Percentiles rank a stretch among this genome's conserved stretches.
Conservation (phyloP, 2,888 invertebrate species). For the Tromatobia lineatoria region DNA sequence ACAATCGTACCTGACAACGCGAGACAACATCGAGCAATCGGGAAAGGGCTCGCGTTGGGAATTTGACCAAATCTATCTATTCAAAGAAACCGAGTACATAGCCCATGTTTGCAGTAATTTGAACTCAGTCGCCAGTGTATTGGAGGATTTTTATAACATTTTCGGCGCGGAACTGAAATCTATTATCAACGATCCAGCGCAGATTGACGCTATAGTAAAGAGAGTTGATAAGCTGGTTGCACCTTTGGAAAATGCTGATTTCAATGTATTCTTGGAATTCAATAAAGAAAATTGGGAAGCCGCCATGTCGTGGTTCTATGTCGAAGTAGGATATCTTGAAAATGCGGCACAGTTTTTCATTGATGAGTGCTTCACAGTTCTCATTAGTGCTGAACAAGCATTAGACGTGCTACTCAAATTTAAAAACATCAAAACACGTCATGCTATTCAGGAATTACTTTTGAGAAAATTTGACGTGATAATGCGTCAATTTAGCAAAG, state of each 20-base stretch:
- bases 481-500: constrained; percentile 94
- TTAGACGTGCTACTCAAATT: constrained; percentile 93
- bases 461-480: constrained; percentile 94
- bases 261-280: constrained; percentile 92
- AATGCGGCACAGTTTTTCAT: constrained; percentile 94
- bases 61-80: constrained; percentile 93
- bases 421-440: constrained; percentile 91
- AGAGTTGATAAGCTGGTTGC: constrained; percentile 92
- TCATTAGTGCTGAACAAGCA: constrained; percentile 94
- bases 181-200: constrained; percentile 94
- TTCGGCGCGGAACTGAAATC: constrained; percentile 95
- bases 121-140: constrained; percentile 91
- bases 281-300: constrained; percentile 95
- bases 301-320: constrained; percentile 92
- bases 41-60: constrained; percentile 97
- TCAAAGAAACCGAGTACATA: constrained; percentile 95
- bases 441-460: constrained; percentile 90
- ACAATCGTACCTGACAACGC: constrained; percentile 90
- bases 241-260: constrained; percentile 90
- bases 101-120: constrained; percentile 92
- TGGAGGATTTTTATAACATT: constrained; percentile 95
- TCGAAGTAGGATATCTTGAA: constrained; percentile 91
- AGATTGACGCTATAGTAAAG: constrained; percentile 94
- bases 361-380: constrained; percentile 93
- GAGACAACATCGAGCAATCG: constrained; percentile 94